phyloP scores from a whole-genome alignment of 2,888 invertebrate genomes.

The Plebejus argus region DNA sequence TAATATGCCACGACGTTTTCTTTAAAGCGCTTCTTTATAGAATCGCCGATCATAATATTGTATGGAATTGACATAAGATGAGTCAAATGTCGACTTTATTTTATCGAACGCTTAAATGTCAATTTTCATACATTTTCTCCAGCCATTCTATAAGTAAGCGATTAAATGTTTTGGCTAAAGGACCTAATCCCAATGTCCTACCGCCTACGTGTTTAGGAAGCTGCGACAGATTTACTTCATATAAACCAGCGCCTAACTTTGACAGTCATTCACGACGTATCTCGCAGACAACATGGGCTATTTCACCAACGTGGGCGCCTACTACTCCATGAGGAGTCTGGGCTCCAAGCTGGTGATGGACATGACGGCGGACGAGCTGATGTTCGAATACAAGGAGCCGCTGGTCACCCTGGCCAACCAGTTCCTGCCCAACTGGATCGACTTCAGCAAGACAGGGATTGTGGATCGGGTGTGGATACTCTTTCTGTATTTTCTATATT shows the following conservation, averaged over 20 bases:
- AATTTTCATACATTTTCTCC: no score
- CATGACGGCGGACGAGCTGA: slow-evolving; percentile 84
- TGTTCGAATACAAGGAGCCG: slow-evolving; percentile 92
- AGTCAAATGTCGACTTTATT: no score
- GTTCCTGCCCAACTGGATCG: slow-evolving; percentile 88
- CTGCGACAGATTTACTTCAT: no score
- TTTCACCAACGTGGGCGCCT: slow-evolving; percentile 83
- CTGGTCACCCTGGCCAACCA: slow-evolving; percentile 87
- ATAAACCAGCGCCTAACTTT: slow-evolving; percentile 15
- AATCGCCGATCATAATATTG: no score
- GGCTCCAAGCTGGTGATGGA: slow-evolving; percentile 85
- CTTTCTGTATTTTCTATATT: slow-evolving; percentile 2
- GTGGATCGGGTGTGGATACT: slow-evolving; percentile 86
- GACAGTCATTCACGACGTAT: slow-evolving; percentile 69
- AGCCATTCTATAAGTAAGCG: no score
- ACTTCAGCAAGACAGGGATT: slow-evolving; percentile 90
- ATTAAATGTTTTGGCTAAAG: no score
- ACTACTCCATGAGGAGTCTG: slow-evolving; percentile 82
- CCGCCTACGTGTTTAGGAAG: no score
- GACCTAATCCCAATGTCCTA: no score
- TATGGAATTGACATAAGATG: no score
- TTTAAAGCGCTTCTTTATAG: no score
- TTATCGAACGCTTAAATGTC: no score
- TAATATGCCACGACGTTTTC: no score
- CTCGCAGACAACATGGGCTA: slow-evolving; percentile 65